Conservation (phyloP, 2,797 vertebrate species). For the Limosa lapponica region DNA sequence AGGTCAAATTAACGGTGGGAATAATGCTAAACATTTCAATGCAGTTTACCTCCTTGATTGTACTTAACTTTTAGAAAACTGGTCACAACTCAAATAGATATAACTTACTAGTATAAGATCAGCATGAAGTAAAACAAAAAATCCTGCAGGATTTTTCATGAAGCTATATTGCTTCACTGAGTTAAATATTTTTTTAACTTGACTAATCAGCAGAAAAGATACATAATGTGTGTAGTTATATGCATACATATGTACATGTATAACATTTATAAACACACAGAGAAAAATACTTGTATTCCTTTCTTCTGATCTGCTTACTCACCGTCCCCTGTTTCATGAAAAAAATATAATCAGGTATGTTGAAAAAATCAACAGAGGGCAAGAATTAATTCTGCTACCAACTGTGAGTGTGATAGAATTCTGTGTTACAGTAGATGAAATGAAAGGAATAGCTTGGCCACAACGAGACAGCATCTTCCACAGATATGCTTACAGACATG, state of each 20-base stretch:
- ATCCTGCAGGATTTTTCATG: neutral
- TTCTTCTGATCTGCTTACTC: neutral
- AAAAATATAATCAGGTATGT: neutral
- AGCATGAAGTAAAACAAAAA: neutral
- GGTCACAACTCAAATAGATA: neutral
- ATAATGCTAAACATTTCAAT: neutral
- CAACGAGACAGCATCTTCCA: neutral
- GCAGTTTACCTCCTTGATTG: neutral
- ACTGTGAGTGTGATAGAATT: neutral
- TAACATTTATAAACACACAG: neutral
- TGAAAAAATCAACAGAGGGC: neutral
- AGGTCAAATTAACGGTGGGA: neutral
- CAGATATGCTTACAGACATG: neutral
- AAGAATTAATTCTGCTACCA: neutral
- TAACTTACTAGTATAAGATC: neutral
- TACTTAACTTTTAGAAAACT: neutral
- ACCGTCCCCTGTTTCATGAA: neutral
- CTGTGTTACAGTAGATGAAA: neutral
- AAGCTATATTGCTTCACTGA: neutral
- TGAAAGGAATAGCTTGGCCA: neutral
- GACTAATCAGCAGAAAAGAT: neutral
- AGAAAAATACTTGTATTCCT: neutral
- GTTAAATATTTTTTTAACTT: neutral
- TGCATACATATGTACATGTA: neutral
- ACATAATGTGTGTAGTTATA: neutral